A percentile compares a stretch with the other conserved stretches of the same genome.
Conservation (phyloP, 2,113 vertebrate genomes). For the Todiramphus saurophagus region DNA sequence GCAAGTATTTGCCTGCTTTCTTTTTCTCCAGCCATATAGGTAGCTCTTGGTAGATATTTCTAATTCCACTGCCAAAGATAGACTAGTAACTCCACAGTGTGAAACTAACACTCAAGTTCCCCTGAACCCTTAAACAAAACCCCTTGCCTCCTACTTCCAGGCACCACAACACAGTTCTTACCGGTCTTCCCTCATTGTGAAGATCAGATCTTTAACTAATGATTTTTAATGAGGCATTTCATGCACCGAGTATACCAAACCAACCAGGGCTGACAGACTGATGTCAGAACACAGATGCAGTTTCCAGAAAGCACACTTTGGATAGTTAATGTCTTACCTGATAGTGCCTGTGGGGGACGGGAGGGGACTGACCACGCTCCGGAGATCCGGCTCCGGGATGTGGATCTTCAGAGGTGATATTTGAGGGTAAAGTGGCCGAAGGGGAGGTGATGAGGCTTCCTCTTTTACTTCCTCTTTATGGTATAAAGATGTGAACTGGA, state of each 20-base stretch:
- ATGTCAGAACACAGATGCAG: background rate
- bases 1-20: slow-evolving; percentile 30
- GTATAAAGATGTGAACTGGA: slow-evolving; percentile 91
- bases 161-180: background rate
- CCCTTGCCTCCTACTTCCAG: background rate
- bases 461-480: slow-evolving; percentile 81
- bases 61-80: slow-evolving; percentile 35
- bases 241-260: background rate
- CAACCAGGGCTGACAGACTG: background rate
- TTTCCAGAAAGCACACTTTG: background rate
- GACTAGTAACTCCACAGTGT: slow-evolving; percentile 19
- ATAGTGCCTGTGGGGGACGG: slow-evolving; percentile 96
- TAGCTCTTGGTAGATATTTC: slow-evolving; percentile 3
- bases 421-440: slow-evolving; percentile 87
- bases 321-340: slow-evolving; percentile 79
- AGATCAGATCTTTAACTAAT: background rate
- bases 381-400: slow-evolving; percentile 95
- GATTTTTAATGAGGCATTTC: background rate
- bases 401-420: slow-evolving; percentile 97
- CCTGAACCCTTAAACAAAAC: background rate
- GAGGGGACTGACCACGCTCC: slow-evolving; percentile 87
- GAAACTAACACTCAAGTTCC: background rate
- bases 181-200: background rate
- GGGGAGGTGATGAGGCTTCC: slow-evolving; percentile 82
- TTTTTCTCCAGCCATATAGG: slow-evolving; percentile 3